Conservation (phyloP, 2,113 vertebrate species). For the Corythornis cristatus region DNA sequence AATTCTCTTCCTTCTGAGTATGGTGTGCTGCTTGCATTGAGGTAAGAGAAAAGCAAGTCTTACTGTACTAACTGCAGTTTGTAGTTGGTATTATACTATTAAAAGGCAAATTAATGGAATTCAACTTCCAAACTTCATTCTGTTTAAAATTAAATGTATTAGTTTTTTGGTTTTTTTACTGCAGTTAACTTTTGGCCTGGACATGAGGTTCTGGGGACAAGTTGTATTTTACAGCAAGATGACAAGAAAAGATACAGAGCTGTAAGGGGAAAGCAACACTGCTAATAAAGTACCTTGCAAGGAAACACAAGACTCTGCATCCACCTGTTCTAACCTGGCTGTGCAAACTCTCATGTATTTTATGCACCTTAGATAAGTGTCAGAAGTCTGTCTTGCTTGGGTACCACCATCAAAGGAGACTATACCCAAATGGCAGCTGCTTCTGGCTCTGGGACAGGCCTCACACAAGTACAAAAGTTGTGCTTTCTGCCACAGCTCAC, state of each 20-base stretch:
- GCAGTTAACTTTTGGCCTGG: not conserved
- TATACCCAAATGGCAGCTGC: not conserved
- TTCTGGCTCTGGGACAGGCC: not conserved
- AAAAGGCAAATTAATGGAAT: not conserved
- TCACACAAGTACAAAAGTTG: not conserved
- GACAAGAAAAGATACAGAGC: not conserved
- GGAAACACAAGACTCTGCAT: not conserved
- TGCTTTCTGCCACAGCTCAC: not conserved
- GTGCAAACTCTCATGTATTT: not conserved
- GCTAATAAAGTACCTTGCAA: not conserved
- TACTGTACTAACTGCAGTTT: not conserved
- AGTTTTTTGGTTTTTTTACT: not conserved
- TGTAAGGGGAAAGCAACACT: not conserved
- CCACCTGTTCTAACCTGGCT: not conserved
- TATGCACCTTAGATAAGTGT: not conserved
- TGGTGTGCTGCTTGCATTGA: not conserved
- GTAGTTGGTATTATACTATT: not conserved
- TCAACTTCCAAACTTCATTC: not conserved
- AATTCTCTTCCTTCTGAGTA: not conserved
- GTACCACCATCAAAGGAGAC: not conserved
- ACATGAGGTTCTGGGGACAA: not conserved
- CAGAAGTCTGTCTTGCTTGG: not conserved
- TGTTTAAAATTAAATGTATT: not conserved
- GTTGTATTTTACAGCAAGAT: not conserved
- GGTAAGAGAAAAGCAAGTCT: not conserved